These are phyloP conservation scores for Halisarca cf. caerulea DNA, from an alignment of 37 sponge, comb jelly and placozoan species.

Conservation along the genomic window DNA sequence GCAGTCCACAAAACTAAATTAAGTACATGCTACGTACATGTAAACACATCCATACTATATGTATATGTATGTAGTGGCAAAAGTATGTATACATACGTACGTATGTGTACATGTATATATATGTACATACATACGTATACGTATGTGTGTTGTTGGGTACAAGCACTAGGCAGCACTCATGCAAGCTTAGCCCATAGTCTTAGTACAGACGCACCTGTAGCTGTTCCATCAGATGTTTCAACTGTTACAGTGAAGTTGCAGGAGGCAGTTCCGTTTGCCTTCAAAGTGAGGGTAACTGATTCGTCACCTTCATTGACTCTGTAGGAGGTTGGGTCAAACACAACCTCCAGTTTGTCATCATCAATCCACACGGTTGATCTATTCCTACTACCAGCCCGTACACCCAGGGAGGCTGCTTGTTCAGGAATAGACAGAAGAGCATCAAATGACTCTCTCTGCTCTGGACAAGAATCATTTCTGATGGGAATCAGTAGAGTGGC, in stretches of 20 bases:
- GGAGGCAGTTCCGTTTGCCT: not conserved
- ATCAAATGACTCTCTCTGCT: constrained; percentile 11
- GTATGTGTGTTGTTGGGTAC: not conserved
- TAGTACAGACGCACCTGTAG: not conserved
- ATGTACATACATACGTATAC: not conserved
- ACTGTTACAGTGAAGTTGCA: not conserved
- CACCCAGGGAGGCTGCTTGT: not conserved
- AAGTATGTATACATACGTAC: not conserved
- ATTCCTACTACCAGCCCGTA: not conserved
- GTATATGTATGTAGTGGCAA: too few species aligned
- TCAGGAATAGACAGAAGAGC: not conserved
- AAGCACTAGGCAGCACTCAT: not conserved
- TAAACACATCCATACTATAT: too few species aligned
- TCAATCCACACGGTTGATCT: constrained; percentile 13
- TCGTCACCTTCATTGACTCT: not conserved
- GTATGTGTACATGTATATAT: not conserved
- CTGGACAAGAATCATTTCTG: constrained; percentile 20
- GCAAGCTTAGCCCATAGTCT: too few species aligned
- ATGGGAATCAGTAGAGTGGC: constrained; percentile 4
- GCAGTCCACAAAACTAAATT: too few species aligned
- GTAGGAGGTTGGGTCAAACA: not conserved
- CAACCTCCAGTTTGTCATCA: constrained; percentile 55
- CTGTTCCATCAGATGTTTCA: not conserved
- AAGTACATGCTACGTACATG: too few species aligned
- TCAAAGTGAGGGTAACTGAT: not conserved